Base-by-base conservation (phyloP, 2,888 invertebrate species). In the Pseudolycoriella hygida region DNA sequence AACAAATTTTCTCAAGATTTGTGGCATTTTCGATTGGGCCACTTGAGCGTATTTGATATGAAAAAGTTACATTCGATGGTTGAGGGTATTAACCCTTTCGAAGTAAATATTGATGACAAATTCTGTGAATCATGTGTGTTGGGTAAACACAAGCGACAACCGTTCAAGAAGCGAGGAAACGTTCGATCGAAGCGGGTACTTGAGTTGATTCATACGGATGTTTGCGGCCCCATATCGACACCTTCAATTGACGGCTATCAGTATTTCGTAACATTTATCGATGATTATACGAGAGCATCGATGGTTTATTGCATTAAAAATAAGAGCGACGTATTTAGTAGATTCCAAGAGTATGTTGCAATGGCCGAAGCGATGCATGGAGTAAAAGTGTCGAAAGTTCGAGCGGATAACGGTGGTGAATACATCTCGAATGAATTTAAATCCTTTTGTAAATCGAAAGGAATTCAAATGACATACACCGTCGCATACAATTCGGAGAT, bases 341-440 rank as follows among this genome's bases (percentile, higher is more conserved):
- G 25, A 15, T 42, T 42, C 30, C 20, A 31, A 11, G 14, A 30
- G 17, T 42, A 12, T 31, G 25, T 15, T 30, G 18, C 42, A 15
- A 19, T 30, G 25, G 25, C 42, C 10, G 42, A 42, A 14, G 42
- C 42, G 2, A 4, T 11, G 12, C 38, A 38, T 25, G 20, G 25
- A 17, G 3, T n/a, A 32, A 42, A 25, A 40, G 38, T 46, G 38
- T 8, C n/a, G 14, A 42, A 12, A n/a, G 15, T 46, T 11, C 8
- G 3, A 8, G 3, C 10, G 25, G 45, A 45, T 17, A 45, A 47
- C 32, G 45, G 45, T 12, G 43, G 43, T 20, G 47, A 47, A 38
- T 47, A 47, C 40, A 32, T 18, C 10, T 37, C 40, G n/a, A 45
- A 42, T 32, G 43, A 32, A 31, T 43, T 45, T 32, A 42, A 4